Evolutionary conservation across 2,888 invertebrate genomes (phyloP), one percentile per base, ranked within the genome.

Genomic region (Drosophila nigricruria): DNA sequence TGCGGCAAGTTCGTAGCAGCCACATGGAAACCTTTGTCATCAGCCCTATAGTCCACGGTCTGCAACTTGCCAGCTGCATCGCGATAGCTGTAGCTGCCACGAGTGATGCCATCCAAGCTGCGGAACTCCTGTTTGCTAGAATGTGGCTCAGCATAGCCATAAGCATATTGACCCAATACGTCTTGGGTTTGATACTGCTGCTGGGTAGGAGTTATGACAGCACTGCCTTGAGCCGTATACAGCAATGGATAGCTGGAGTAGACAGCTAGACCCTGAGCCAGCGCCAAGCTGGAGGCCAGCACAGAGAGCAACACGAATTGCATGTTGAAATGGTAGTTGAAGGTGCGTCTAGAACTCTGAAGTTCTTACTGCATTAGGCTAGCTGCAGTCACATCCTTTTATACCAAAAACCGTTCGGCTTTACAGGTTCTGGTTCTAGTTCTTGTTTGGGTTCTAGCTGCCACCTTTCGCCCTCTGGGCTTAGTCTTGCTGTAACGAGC

Each of bases 141-240:
- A 36, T 94, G 93, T 3, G 94, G 94, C 68, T 94, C 94, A 43
- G 94, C 91, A 91, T 95, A 95, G 32, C 95, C 95, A 84, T 95
- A 95, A 27, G 94, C 93, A 91, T 95, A 95, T 88, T 95, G 95
- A 0, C 95, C 95, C 50, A 94, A 91, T 53, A 93, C 94, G 90
- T 95, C 94, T 91, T 95, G 95, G 25, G 94, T 92, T 88, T 95
- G 94, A 89, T 94, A 95, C 86, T 94, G 94, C 50, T 92, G 92
- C 74, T 94, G 92, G 20, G 93, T 91, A 65, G 93, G 93, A 42
- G 91, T 90, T 3, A 89, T 74, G 64, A 91, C 54, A 0, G 91
- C 85, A 5, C 92, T 89, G n/a, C 89, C 85, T 56, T 89, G 89
- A 1, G 90, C 78, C 58, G 89, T 70, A 49, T 91, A 91, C 8